Conservation (phyloP, 2,797 vertebrate genomes). For the Iguana delicatissima region DNA sequence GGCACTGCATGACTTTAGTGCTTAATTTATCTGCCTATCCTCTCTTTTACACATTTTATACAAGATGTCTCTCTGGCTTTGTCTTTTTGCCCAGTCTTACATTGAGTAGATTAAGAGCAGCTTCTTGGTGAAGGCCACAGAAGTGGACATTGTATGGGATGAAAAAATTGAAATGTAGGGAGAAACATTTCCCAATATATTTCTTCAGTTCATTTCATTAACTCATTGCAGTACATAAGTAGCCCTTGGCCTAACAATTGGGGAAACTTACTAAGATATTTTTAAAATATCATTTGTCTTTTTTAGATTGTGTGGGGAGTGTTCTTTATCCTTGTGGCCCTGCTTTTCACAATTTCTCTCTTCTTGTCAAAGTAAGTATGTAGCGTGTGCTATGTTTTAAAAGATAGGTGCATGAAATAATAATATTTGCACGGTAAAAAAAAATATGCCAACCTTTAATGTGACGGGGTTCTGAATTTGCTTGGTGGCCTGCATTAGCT, state of each 20-base stretch:
- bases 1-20: neutral
- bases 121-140: neutral
- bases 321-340: constrained; percentile 93
- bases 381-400: constrained; percentile 37
- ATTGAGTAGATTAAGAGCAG: neutral
- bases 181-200: constrained; percentile 7
- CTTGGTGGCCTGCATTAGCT: neutral
- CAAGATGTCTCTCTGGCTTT: neutral
- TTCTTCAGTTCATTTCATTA: constrained; percentile 5
- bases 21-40: neutral
- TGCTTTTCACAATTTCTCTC: constrained; percentile 92
- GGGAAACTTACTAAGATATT: constrained; percentile 29
- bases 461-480: constrained; percentile 13
- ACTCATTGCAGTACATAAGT: constrained; percentile 16
- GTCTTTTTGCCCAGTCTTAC: neutral
- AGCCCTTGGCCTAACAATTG: constrained; percentile 6
- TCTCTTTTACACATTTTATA: neutral
- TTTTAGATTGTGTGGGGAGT: constrained; percentile 92
- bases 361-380: constrained; percentile 98
- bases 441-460: constrained; percentile 34
- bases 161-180: too few species aligned
- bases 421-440: constrained; percentile 21
- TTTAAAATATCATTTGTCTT: constrained; percentile 58
- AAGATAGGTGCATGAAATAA: constrained; percentile 28
- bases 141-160: neutral